phyloP scores from a whole-genome alignment of 53 echinoderm and acorn worm genomes.

The Echinometra lucunter region DNA sequence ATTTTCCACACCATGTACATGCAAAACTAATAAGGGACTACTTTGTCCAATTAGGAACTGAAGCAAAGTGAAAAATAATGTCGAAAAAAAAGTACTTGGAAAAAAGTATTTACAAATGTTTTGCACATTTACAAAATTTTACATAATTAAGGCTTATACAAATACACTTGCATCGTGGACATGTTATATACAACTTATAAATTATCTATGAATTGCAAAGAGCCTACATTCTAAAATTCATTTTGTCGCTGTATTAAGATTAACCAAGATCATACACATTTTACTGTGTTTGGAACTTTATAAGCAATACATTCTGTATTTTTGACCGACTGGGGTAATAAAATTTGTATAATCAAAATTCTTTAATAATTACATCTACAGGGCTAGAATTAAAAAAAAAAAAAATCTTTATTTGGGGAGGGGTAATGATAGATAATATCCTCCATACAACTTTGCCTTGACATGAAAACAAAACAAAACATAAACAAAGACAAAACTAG shows the following conservation, averaged over 20 bases:
- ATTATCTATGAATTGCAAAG: not conserved
- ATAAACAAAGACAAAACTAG: no score
- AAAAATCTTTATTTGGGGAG: not conserved
- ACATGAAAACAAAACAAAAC: no score
- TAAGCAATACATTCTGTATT: not conserved
- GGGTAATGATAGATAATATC: not conserved
- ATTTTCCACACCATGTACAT: not conserved
- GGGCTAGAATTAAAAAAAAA: not conserved
- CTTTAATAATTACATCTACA: not conserved
- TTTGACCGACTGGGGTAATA: no score
- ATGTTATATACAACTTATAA: not conserved
- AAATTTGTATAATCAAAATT: no score
- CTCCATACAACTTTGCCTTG: no score
- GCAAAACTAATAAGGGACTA: not conserved
- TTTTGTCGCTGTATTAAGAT: not conserved
- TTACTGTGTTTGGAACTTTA: no score
- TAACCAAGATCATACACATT: not conserved
- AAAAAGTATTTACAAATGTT: constrained; percentile 12
- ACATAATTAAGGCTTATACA: not conserved
- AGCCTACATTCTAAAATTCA: not conserved
- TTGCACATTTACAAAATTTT: not conserved
- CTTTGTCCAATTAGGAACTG: not conserved
- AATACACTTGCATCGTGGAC: not conserved
- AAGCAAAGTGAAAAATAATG: not conserved
- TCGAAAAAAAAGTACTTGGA: not conserved